Base-by-base conservation (phyloP, 2,797 vertebrate genomes). In the Loris lydekkerianus region DNA sequence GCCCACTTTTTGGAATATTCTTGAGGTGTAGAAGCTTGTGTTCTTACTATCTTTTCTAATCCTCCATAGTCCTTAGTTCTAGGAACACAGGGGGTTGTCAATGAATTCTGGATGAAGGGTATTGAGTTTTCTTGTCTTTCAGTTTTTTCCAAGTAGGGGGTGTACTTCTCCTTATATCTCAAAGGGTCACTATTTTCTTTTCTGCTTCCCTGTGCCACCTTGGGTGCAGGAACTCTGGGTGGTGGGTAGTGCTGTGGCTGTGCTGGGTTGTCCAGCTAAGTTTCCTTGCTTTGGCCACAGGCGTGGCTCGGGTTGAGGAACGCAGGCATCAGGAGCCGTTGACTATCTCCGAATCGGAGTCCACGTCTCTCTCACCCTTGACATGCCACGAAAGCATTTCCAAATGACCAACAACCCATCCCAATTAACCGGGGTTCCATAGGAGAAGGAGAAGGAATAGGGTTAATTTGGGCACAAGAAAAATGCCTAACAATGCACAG, bases 201-300 rank as follows among this genome's bases (percentile, higher is more conserved):
- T 37, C 65, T 21, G 31, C 15, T 27, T 6, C 29, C 13, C 29
- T n/a, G 58, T 7, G 17, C 14, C 27, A 29, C 29, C 29, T 18
- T 4, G 27, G 8, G 21, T 6, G 21, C 63, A 77, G 17, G 29
- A 25, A 7, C 37, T 85, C 21, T 21, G 56, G 25, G 10, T 18
- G 10, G 2, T 11, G 13, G 17, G 18, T 1, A 7, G 17, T n/a
- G 17, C 61, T 25, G 10, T 5, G 10, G 9, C 63, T 5, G 3
- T n/a, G 10, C 14, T 37, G 25, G 20, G 20, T 15, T 56, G 81
- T 21, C 0, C 6, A 34, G 9, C 25, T 10, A n/a, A 43, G 5
- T 21, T n/a, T 11, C 0, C 23, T 31, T 15, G 23, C 31, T 43
- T 20, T 14, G 25, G 63, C 25, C 27, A 43, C 37, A 37, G 18